Evolutionary conservation across 2,113 vertebrate genomes (phyloP).

Genomic region (Bubo blakistoni): DNA sequence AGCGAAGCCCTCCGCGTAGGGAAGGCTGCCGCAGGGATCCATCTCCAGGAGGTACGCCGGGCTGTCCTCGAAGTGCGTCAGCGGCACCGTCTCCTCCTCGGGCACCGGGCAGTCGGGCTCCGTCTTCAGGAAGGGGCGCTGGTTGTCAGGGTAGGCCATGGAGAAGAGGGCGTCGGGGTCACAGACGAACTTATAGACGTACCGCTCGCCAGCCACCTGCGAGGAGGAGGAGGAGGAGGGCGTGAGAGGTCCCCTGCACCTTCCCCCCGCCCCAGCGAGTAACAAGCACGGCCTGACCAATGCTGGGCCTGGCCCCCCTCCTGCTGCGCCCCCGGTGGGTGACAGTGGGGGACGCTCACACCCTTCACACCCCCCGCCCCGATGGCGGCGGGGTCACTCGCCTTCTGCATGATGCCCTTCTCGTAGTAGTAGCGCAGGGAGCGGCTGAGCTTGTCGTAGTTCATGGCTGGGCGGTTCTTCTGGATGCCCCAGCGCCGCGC

Average conservation of each 20-base stretch:
- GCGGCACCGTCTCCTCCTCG: conserved; percentile 88
- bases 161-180: conserved; percentile 95
- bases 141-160: conserved; percentile 97
- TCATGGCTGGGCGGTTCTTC: conserved; percentile 97
- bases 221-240: not conserved
- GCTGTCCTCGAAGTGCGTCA: conserved; percentile 89
- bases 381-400: not conserved
- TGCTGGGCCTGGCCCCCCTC: accelerated
- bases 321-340: not conserved
- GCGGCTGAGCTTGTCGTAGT: conserved; percentile 97
- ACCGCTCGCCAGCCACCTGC: conserved; percentile 92
- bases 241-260: not conserved
- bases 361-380: too few species aligned
- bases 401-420: conserved; percentile 99
- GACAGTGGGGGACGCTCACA: accelerated
- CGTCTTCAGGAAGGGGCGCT: conserved; percentile 89
- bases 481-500: conserved; percentile 97
- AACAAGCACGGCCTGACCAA: accelerated
- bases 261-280: accelerated
- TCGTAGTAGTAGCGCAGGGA: conserved; percentile 97
- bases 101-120: conserved; percentile 81
- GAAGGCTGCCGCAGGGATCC: conserved; percentile 84
- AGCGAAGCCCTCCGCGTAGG: conserved; percentile 85
- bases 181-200: conserved; percentile 97
- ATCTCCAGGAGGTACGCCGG: conserved; percentile 84